Evolutionary conservation across 1,140 invertebrate genomes (phyloP).

Genomic region (Macrobrachium nipponense): DNA sequence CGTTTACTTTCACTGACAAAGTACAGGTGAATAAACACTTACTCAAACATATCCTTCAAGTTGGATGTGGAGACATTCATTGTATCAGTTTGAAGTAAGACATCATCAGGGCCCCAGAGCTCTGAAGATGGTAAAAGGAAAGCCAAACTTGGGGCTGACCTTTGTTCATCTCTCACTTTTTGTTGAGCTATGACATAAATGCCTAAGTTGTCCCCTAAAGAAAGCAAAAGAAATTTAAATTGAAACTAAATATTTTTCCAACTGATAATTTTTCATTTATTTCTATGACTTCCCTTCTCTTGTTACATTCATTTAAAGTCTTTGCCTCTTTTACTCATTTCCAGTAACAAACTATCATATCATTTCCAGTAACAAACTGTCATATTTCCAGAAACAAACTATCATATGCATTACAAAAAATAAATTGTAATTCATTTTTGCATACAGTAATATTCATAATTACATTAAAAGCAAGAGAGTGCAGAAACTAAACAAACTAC

Average conservation of each 20-base stretch:
- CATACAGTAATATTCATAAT: no score
- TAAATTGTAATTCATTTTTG: no score
- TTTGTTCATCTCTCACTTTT: conserved; percentile 85
- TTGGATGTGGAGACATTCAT: conserved; percentile 89
- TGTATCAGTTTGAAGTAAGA: conserved; percentile 80
- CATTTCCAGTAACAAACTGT: no score
- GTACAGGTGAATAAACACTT: conserved; percentile 66
- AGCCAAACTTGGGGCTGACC: conserved; percentile 93
- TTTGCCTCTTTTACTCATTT: no score
- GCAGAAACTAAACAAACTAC: no score
- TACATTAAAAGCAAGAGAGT: no score
- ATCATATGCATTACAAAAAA: no score
- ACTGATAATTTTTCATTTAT: no score
- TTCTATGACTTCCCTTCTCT: no score
- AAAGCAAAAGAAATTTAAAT: conserved; percentile 3
- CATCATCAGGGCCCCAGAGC: conserved; percentile 87
- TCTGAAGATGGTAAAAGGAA: conserved; percentile 90
- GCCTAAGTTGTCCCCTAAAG: conserved; percentile 91
- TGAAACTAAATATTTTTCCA: not conserved
- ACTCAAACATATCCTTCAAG: conserved; percentile 86
- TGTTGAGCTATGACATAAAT: conserved; percentile 84
- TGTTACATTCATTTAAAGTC: no score
- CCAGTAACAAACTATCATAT: no score
- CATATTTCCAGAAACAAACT: no score
- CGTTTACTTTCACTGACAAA: not conserved